These are phyloP conservation scores for Delichon dasypus DNA, from an alignment of 2,797 vertebrate species.

Conservation along the genomic window DNA sequence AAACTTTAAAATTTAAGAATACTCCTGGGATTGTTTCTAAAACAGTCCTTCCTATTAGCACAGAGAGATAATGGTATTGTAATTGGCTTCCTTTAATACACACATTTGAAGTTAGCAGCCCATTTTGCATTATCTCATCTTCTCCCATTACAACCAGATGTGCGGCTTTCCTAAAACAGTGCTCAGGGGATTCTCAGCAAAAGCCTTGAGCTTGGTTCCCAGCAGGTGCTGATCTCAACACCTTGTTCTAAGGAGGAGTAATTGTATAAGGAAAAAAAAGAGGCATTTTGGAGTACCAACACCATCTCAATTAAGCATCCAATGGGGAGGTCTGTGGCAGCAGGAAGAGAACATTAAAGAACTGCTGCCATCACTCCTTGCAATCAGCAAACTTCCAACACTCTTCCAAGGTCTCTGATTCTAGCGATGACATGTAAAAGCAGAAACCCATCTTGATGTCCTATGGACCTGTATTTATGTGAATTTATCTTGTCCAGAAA, in stretches of 20 bases:
- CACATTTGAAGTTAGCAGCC: background rate
- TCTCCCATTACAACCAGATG: background rate
- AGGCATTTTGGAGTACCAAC: background rate
- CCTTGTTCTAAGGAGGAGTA: background rate
- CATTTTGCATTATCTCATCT: background rate
- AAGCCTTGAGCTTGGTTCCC: background rate
- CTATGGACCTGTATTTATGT: background rate
- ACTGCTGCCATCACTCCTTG: background rate
- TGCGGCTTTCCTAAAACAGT: background rate
- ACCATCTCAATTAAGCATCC: background rate
- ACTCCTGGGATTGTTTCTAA: conserved; percentile 3
- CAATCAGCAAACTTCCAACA: background rate
- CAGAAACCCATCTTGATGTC: background rate
- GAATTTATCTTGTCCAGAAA: background rate
- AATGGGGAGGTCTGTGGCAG: fast-evolving
- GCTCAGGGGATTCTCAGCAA: background rate
- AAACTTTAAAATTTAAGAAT: conserved; percentile 56
- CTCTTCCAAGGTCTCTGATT: background rate
- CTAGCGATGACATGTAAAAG: background rate
- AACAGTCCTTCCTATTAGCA: background rate
- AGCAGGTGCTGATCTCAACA: background rate
- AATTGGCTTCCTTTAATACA: background rate
- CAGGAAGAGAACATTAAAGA: background rate
- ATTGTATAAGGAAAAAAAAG: background rate
- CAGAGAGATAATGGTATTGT: background rate